These are phyloP conservation scores for Alloplasta piceator DNA, from an alignment of 2,888 invertebrate species.

Conservation along the genomic window DNA sequence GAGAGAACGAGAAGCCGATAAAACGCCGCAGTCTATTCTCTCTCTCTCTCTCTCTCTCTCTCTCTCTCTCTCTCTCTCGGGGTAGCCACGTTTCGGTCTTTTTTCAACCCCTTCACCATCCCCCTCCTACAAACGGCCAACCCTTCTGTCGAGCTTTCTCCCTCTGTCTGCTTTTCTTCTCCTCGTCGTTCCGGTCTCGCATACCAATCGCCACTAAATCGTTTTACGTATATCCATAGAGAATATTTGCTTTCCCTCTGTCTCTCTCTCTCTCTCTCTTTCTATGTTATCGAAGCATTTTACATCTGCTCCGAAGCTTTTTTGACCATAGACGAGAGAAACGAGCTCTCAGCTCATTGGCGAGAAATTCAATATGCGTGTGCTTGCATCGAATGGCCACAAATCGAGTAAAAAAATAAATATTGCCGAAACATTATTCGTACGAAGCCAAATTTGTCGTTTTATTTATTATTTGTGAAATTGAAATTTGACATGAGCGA, in stretches of 20 bases:
- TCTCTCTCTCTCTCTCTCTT: conserved; percentile 1
- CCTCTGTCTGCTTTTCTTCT: conserved; percentile 46
- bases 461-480: too few relatives aligned
- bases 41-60: conserved; percentile 45
- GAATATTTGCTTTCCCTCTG: conserved; percentile 30
- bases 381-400: too few relatives aligned
- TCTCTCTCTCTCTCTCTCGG: conserved; percentile 46
- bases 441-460: too few relatives aligned
- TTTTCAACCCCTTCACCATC: conserved; percentile 39
- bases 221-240: conserved; percentile 67
- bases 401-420: too few relatives aligned
- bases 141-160: conserved; percentile 2
- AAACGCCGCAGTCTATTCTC: conserved; percentile 49
- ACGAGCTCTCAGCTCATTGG: conserved; percentile 34
- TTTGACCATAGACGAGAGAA: conserved; percentile 9
- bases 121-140: background rate
- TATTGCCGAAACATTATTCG: too few relatives aligned
- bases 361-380: conserved; percentile 49
- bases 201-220: conserved; percentile 69
- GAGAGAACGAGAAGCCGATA: conserved; percentile 9
- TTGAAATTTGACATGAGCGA: too few relatives aligned
- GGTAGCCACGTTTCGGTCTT: conserved; percentile 37
- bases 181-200: conserved; percentile 59
- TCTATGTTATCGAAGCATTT: conserved; percentile 55
- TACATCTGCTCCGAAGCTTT: conserved; percentile 58